A percentile compares a stretch with the other conserved stretches of the same genome.
phyloP scores from a whole-genome alignment of 2,888 invertebrate species.

The Sabellastarte sp. region DNA sequence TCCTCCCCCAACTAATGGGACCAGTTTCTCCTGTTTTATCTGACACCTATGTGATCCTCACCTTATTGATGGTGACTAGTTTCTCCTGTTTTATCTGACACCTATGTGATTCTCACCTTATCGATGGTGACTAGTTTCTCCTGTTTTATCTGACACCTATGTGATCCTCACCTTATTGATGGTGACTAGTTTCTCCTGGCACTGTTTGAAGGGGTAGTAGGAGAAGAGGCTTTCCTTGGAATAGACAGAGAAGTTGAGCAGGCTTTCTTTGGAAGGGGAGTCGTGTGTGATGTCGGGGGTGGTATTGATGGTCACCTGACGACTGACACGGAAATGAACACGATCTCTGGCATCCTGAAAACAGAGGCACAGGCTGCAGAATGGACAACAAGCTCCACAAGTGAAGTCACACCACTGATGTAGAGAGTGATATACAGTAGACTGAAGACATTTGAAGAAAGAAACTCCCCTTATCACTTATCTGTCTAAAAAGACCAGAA shows the following conservation, averaged over 20 bases:
- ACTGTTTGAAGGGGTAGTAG: slow-evolving; percentile 4
- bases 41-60: neutral
- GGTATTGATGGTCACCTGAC: neutral
- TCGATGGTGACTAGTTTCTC: neutral
- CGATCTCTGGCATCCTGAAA: too few species aligned
- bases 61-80: neutral
- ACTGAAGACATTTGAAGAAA: too few species aligned
- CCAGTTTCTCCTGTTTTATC: neutral
- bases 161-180: neutral
- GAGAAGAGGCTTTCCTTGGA: neutral
- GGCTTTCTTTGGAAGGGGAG: neutral
- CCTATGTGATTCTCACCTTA: neutral
- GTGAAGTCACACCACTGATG: too few species aligned
- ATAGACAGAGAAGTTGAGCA: neutral
- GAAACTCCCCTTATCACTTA: too few species aligned
- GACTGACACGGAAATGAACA: too few species aligned
- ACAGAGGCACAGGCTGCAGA: too few species aligned
- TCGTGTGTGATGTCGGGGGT: neutral
- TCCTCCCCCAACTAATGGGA: neutral
- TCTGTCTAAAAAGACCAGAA: too few species aligned
- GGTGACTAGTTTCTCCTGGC: neutral
- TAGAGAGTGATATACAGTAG: too few species aligned
- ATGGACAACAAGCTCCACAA: too few species aligned
- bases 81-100: neutral
- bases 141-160: neutral